These are phyloP conservation scores for Chaetodon trifasciatus DNA, from an alignment of 2,797 vertebrate species.

Conservation along the genomic window DNA sequence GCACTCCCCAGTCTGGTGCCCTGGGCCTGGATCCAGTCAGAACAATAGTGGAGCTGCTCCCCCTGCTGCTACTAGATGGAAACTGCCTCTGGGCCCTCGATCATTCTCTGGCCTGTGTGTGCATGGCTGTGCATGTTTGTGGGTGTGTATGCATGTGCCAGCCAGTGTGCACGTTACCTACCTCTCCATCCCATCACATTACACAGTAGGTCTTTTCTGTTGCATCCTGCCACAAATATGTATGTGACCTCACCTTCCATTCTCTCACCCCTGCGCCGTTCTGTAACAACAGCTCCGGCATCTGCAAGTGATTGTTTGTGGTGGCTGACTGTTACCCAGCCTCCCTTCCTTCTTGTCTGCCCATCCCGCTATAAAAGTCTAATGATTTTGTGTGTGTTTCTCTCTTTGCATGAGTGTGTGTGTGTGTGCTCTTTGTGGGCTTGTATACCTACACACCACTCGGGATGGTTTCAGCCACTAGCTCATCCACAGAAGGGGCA, in stretches of 20 bases:
- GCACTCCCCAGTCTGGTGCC: slow-evolving; percentile 45
- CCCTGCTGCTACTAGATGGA: slow-evolving; percentile 91
- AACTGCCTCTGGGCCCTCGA: slow-evolving; percentile 83
- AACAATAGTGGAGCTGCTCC: slow-evolving; percentile 98
- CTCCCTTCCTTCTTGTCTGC: slow-evolving; percentile 79
- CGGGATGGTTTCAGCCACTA: slow-evolving; percentile 16
- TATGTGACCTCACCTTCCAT: slow-evolving; percentile 76
- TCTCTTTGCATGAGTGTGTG: slow-evolving; percentile 16
- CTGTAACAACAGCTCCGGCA: slow-evolving; percentile 63
- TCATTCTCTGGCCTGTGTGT: slow-evolving; percentile 55
- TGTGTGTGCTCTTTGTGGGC: slow-evolving; percentile 18
- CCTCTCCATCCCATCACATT: slow-evolving; percentile 49
- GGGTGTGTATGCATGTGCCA: slow-evolving; percentile 42
- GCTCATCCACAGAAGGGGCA: slow-evolving; percentile 13
- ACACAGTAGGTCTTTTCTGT: slow-evolving; percentile 67
- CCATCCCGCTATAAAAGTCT: slow-evolving; percentile 86
- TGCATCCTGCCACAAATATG: slow-evolving; percentile 77
- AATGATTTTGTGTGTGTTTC: slow-evolving; percentile 83
- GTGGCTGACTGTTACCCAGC: slow-evolving; percentile 84
- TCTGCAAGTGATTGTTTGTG: slow-evolving; percentile 74
- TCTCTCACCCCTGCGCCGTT: slow-evolving; percentile 55
- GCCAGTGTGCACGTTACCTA: slow-evolving; percentile 22
- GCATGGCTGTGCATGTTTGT: slow-evolving; percentile 6
- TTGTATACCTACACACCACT: not conserved
- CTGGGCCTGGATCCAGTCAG: slow-evolving; percentile 70